Base-by-base conservation (phyloP, 2,113 vertebrate species). In the Hystrix cristata region DNA sequence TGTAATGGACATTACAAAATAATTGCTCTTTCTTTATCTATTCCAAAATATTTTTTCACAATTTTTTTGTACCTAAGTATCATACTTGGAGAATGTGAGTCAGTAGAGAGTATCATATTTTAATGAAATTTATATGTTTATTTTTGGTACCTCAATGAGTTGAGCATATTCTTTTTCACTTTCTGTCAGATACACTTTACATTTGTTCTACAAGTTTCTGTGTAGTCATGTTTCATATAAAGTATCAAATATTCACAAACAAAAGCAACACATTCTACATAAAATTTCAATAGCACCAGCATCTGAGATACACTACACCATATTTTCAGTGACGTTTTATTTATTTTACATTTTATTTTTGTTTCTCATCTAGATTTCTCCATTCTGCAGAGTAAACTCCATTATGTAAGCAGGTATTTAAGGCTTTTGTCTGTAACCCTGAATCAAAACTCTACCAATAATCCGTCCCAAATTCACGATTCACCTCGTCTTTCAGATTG, bases 181-280 rank as follows among this genome's bases (percentile, higher is more conserved):
- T 89, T 69, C n/a, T 86, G 18, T 9, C 34, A 46, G 13, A 14
- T 82, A 91, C n/a, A 19, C n/a, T 86, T 91, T 89, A 96, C 59
- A 89, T 76, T 31, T 92, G 31, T 82, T 95, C 71, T 80, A 27
- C 38, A 55, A 69, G 43, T 78, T 79, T 92, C n/a, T 23, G 51
- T 84, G 31, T 94, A 65, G 57, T 80, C 88, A 92, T 69, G 79
- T 78, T 95, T 92, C 94, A 86, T 69, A 57, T 69, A 48, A 89
- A 95, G 2, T 69, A 95, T 89, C 88, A 94, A 96, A 95, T 97
- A 95, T 96, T 94, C 83, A 92, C 71, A 84, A 96, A 93, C 55
- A 95, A 91, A 95, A 96, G 55, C 89, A 95, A 62, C 79, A 86
- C 31, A 27, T 34, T 95, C 53, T 95, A 82, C 59, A 94, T 38